Evolutionary conservation across 1,140 invertebrate genomes (phyloP).

Genomic region (Dreissena polymorpha): DNA sequence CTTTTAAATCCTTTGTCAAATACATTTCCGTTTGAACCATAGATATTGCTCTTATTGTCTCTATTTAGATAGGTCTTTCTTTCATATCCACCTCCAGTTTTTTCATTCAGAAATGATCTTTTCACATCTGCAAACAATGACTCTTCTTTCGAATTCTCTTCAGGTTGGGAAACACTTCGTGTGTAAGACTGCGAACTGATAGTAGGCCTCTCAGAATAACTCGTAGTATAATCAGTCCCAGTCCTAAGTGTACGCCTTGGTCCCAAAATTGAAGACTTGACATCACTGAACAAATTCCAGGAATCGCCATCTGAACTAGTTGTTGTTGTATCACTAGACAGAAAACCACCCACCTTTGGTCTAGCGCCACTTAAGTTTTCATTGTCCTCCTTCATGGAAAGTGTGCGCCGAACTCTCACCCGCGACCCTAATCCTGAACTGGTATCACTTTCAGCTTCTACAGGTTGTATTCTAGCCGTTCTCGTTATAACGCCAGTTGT

Average conservation of each 20-base stretch:
- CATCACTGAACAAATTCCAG: slow-evolving; percentile 24
- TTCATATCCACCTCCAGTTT: slow-evolving; percentile 1
- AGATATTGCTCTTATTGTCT: slow-evolving; percentile 3
- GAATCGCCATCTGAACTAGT: not conserved
- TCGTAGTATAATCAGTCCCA: slow-evolving; percentile 3
- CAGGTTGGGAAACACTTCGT: slow-evolving; percentile 6
- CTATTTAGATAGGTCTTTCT: slow-evolving; percentile 8
- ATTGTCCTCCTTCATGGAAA: slow-evolving; percentile 8
- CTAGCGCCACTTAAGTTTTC: slow-evolving; percentile 57
- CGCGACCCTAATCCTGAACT: not conserved
- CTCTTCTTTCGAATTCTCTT: slow-evolving; percentile 4
- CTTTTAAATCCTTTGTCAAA: not conserved
- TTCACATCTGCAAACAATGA: slow-evolving; percentile 9
- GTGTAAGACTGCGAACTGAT: not conserved
- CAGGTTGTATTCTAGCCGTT: not conserved
- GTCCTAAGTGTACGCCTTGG: not conserved
- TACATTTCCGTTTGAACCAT: not conserved
- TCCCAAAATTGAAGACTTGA: slow-evolving; percentile 3
- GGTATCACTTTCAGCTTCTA: not conserved
- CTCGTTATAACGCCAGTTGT: slow-evolving; percentile 2
- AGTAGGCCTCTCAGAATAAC: slow-evolving; percentile 5
- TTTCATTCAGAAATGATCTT: not conserved
- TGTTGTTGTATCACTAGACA: too few relatives aligned
- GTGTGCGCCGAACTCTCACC: slow-evolving; percentile 1
- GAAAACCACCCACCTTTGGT: slow-evolving; percentile 45